Evolutionary conservation across 2,113 vertebrate species (phyloP).

Genomic region (Andinoacara biseriatus): DNA sequence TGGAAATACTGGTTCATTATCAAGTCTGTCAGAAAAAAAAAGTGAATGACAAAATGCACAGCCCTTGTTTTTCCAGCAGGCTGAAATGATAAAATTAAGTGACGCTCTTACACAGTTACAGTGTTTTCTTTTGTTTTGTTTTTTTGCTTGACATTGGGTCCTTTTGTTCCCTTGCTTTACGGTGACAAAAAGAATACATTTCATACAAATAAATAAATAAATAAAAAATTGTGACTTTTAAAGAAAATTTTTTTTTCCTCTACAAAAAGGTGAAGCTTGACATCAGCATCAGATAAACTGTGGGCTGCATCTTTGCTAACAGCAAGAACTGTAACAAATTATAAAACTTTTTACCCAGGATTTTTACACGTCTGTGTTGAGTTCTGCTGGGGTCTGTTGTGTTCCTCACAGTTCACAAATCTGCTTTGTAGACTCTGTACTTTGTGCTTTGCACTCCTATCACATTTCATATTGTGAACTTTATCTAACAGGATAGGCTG

Average conservation of each 20-base stretch:
- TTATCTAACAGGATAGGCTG: slow-evolving; percentile 19
- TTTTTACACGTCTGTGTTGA: background rate
- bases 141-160: background rate
- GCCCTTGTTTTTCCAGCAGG: background rate
- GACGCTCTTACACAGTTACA: too few relatives aligned
- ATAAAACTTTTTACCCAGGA: background rate
- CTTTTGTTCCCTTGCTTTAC: background rate
- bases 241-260: background rate
- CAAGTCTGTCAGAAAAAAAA: background rate
- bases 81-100: background rate
- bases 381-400: background rate
- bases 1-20: too few relatives aligned
- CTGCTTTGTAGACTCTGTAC: background rate
- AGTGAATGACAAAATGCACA: background rate
- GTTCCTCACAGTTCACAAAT: background rate
- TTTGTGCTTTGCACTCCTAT: background rate
- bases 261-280: background rate
- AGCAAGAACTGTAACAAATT: background rate
- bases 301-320: background rate
- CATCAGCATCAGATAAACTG: background rate
- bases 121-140: too few relatives aligned
- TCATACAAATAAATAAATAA: too few relatives aligned
- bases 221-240: background rate
- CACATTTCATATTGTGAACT: background rate
- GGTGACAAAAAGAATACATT: too few relatives aligned